These are phyloP conservation scores for Plecotus auritus DNA, from an alignment of 2,113 vertebrate genomes.

Conservation along the genomic window DNA sequence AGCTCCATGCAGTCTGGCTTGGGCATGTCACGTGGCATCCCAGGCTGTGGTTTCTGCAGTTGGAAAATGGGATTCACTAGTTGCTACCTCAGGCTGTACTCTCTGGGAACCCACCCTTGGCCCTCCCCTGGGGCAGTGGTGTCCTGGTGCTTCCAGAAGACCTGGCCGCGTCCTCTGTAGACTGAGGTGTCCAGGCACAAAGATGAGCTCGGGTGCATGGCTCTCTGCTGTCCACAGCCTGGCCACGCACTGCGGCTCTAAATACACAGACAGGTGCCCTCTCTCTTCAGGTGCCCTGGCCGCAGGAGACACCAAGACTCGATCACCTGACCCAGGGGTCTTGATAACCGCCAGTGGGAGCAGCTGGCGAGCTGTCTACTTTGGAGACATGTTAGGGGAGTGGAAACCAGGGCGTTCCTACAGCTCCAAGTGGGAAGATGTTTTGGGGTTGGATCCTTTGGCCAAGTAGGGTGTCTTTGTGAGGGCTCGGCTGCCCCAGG, in stretches of 20 bases:
- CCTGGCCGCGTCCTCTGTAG: neutral
- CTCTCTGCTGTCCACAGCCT: neutral
- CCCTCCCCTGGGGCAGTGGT: neutral
- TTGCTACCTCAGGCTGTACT: conserved; percentile 70
- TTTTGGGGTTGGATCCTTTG: neutral
- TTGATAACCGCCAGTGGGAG: neutral
- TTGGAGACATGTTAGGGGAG: neutral
- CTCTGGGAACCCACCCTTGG: neutral
- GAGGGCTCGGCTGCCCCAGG: neutral
- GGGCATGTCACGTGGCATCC: neutral
- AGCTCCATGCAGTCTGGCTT: neutral
- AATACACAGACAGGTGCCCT: neutral
- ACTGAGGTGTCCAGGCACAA: neutral
- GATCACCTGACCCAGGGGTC: neutral
- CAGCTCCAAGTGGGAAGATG: neutral
- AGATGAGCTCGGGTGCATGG: neutral
- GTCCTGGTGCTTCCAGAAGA: conserved; percentile 19
- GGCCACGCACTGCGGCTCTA: neutral
- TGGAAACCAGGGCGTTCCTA: neutral
- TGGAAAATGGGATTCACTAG: conserved; percentile 14
- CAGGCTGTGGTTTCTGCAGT: neutral
- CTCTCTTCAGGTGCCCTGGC: neutral
- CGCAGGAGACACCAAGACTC: neutral
- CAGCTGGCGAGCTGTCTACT: neutral
- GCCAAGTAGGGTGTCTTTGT: neutral